Evolutionary conservation across 2,113 vertebrate species (phyloP).

Genomic region (Paramormyrops kingsleyae): DNA sequence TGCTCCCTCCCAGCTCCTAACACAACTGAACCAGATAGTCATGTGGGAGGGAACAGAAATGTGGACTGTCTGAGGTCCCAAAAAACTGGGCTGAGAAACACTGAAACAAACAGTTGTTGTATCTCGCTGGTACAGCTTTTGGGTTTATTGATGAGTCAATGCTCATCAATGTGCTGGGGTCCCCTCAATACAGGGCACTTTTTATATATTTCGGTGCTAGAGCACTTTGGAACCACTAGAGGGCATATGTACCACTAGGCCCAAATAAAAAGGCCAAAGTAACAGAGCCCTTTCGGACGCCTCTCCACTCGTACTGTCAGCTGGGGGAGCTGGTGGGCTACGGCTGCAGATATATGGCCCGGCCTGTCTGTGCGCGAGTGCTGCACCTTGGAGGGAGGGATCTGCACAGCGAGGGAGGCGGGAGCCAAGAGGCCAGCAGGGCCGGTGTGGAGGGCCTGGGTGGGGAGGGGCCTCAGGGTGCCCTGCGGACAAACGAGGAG

Average conservation of each 20-base stretch:
- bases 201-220: neutral
- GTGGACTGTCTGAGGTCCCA: neutral
- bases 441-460: constrained; percentile 74
- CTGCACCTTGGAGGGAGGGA: constrained; percentile 75
- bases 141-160: neutral
- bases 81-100: neutral
- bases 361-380: neutral
- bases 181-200: neutral
- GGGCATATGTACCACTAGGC: neutral
- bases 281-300: neutral
- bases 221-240: neutral
- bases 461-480: constrained; percentile 72
- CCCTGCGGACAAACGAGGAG: constrained; percentile 48
- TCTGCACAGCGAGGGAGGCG: constrained; percentile 73
- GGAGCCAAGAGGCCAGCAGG: constrained; percentile 69
- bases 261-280: neutral
- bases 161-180: no score
- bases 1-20: neutral
- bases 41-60: neutral
- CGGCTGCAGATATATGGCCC: neutral
- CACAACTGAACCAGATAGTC: neutral
- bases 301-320: neutral
- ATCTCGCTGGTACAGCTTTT: neutral
- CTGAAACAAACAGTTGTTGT: neutral
- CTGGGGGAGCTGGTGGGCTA: no score